Conservation (phyloP, 1,140 invertebrate genomes). For the Mya arenaria region DNA sequence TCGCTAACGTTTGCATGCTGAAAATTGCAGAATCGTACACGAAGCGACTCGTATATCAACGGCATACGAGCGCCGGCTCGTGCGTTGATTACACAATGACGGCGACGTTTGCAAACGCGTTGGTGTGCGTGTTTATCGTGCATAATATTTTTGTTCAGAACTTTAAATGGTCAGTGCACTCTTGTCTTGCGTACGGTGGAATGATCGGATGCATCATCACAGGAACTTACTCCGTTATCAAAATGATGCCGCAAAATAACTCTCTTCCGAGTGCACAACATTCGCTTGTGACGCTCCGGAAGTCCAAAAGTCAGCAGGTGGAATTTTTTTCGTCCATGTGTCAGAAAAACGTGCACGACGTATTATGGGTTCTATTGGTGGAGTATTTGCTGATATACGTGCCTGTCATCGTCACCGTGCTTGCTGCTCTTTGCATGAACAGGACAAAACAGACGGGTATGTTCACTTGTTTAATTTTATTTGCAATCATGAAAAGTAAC, state of each 20-base stretch:
- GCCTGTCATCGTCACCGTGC: slow-evolving; percentile 1
- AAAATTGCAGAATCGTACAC: slow-evolving; percentile 11
- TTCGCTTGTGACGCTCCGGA: background rate
- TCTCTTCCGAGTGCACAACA: background rate
- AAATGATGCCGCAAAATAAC: background rate
- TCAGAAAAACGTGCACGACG: background rate
- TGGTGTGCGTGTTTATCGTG: background rate
- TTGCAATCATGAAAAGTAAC: no score
- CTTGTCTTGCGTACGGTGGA: background rate
- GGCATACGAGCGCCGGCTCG: background rate
- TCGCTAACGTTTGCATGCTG: background rate
- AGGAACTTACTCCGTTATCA: background rate
- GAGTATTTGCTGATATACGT: slow-evolving; percentile 38
- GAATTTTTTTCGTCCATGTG: slow-evolving; percentile 38
- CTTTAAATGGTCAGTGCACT: background rate
- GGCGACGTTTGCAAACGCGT: slow-evolving; percentile 11
- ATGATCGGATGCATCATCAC: background rate
- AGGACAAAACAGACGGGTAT: background rate
- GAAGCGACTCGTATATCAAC: background rate
- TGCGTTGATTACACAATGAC: slow-evolving; percentile 14
- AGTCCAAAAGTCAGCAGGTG: background rate
- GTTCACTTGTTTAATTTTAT: background rate
- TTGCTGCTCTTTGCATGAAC: background rate
- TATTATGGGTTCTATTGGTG: background rate
- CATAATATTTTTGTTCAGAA: slow-evolving; percentile 7